Conservation (phyloP, 35 echinoderm and acorn worm genomes). For the Heliocidaris erythrogramma region DNA sequence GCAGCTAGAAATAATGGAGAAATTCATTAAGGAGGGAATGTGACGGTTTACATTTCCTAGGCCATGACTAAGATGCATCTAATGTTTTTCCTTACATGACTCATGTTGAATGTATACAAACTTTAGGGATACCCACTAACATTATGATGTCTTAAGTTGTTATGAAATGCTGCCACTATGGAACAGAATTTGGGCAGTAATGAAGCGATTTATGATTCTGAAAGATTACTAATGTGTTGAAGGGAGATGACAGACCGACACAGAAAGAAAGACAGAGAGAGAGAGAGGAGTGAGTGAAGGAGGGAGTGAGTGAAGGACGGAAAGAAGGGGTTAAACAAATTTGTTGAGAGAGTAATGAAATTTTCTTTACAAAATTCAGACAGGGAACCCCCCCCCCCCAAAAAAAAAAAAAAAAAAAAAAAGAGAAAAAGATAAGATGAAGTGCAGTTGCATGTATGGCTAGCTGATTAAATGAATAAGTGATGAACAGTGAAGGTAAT, state of each 20-base stretch:
- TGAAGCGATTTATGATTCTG: not conserved
- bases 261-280: not conserved
- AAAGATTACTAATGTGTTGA: not conserved
- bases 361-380: too few species aligned
- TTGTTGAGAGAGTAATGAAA: too few species aligned
- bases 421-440: too few species aligned
- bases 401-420: too few species aligned
- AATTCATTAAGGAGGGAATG: conserved; percentile 3
- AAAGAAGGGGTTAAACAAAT: too few species aligned
- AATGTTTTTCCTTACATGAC: not conserved
- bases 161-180: not conserved
- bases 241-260: not conserved
- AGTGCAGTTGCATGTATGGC: too few species aligned
- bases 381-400: too few species aligned
- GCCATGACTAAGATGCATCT: not conserved
- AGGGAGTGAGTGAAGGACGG: too few species aligned
- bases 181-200: not conserved
- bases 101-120: not conserved
- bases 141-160: not conserved
- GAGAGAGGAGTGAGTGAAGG: not conserved
- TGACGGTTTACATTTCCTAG: not conserved
- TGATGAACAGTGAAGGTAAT: too few species aligned
- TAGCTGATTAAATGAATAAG: too few species aligned
- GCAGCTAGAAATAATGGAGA: conserved; percentile 3
- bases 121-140: not conserved